Evolutionary conservation across 1,140 invertebrate species (phyloP), one percentile per base, ranked within the genome.

Genomic region (Drosophila truncata): DNA sequence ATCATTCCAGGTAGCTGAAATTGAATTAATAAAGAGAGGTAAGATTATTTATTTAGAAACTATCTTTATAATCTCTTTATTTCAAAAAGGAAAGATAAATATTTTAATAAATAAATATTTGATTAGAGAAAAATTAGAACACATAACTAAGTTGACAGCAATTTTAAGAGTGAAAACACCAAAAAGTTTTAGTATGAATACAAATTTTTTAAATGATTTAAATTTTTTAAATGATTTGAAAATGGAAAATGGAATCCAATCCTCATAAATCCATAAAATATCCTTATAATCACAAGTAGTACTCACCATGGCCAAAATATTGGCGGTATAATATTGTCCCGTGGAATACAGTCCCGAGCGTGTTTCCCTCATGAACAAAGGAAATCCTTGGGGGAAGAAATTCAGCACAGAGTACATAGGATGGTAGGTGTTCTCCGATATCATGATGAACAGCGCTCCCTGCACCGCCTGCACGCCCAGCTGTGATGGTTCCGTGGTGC

Each of bases 351-450:
- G 93, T 27, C 96, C 97, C 27, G 95, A 95, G 67, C 95, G 94
- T 76, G 96, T 95, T 92, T 98, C 97, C 49, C 97, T 93, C 39
- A 96, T 92, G 78, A 98, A 96, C 18, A 98, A 92, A 0, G 97
- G 96, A 60, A 96, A 94, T 82, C 97, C 95, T 77, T 95, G 94
- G 0, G 97, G 97, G 81, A 98, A 96, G 66, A 96, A 93, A 63
- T 96, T 94, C 7, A 98, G 93, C 2, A 96, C 96, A 0, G 96
- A 95, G 91, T 98, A 98, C 96, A 98, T 97, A 0, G 97, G 96
- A 47, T 95, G 95, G 93, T 97, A 98, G 5, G 97, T 96, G 80
- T 97, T 98, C 93, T 98, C 97, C 0, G 96, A 95, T 39, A 98
- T 96, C 88, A 98, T 94, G 25, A 97, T 95, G 86, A 97, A 98